Percentiles rank a stretch among this genome's conserved stretches.
phyloP scores from a whole-genome alignment of 1,140 invertebrate genomes.

The Asobara japonica region DNA sequence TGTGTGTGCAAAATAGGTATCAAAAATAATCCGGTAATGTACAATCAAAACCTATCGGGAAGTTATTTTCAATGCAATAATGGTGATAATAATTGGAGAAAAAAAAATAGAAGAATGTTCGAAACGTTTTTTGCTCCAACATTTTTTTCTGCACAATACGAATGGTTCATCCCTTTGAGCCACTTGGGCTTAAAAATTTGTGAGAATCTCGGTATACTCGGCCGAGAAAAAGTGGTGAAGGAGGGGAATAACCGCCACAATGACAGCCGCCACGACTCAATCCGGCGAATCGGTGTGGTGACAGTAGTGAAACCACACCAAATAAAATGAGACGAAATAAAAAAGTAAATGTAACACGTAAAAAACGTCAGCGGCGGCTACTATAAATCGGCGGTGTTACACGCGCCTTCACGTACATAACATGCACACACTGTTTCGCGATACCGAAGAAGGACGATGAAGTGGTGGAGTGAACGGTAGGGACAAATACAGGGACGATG shows the following conservation, averaged over 20 bases:
- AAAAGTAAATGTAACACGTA: constrained; percentile 26
- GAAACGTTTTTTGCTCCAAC: background rate
- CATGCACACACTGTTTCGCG: background rate
- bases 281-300: constrained; percentile 33
- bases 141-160: background rate
- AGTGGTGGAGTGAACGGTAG: background rate
- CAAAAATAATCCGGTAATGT: too few species aligned
- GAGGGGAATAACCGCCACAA: constrained; percentile 4
- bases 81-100: too few species aligned
- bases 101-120: too few species aligned
- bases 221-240: background rate
- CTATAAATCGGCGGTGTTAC: constrained; percentile 38
- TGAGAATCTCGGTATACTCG: background rate
- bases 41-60: too few species aligned
- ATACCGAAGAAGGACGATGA: constrained; percentile 16
- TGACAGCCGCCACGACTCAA: constrained; percentile 34
- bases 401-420: constrained; percentile 49
- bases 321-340: constrained; percentile 7
- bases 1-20: too few species aligned
- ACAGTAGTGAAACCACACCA: constrained; percentile 17
- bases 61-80: too few species aligned
- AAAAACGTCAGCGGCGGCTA: constrained; percentile 34
- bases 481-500: constrained; percentile 32
- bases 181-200: background rate
- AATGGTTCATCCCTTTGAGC: too few species aligned